Conservation (phyloP, 2,888 invertebrate species). For the Invenusta paracnida region DNA sequence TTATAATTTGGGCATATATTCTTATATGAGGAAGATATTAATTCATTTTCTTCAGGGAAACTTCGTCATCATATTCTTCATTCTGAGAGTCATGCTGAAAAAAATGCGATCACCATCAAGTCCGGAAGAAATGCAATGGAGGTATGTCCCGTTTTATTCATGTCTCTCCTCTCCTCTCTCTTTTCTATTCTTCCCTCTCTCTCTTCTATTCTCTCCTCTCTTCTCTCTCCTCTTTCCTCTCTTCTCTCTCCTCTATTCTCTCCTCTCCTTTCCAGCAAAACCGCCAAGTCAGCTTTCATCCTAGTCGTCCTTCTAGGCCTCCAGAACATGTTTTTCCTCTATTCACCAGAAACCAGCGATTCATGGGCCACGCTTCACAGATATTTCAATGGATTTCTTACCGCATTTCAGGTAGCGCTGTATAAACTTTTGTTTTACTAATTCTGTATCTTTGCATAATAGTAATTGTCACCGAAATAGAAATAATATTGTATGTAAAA, state of each 20-base stretch:
- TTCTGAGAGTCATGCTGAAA: background rate
- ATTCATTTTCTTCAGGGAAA: background rate
- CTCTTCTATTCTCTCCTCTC: no score
- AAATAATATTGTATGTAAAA: no score
- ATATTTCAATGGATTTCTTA: background rate
- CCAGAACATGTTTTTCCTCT: background rate
- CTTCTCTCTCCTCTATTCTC: no score
- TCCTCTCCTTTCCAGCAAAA: background rate
- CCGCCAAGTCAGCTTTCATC: background rate
- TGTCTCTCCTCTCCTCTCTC: no score
- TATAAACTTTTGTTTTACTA: no score
- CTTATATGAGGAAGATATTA: no score
- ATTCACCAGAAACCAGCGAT: background rate
- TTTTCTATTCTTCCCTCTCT: no score
- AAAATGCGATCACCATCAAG: background rate
- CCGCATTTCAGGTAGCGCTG: background rate
- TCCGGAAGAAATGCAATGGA: background rate
- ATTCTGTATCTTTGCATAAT: no score
- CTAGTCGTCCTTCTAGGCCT: background rate
- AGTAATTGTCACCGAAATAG: no score
- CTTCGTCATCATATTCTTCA: background rate
- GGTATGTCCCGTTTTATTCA: no score
- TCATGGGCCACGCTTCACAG: background rate
- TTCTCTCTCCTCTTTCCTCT: no score
- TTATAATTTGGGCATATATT: no score